phyloP scores from a whole-genome alignment of 2,888 invertebrate genomes.

The Agrotis puta region DNA sequence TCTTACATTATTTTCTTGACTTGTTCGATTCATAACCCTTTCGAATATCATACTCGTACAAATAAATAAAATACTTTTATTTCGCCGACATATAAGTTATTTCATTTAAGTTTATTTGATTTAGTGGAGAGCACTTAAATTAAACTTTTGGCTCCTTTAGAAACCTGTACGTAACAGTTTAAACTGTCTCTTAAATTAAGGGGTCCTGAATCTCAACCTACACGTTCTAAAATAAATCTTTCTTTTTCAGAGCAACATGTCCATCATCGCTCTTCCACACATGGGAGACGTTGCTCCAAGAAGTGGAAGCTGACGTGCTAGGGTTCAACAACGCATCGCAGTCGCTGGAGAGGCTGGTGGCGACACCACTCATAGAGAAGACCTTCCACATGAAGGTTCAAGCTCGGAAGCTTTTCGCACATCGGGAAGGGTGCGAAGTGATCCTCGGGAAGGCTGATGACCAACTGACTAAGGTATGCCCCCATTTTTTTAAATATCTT shows the following conservation, averaged over 20 bases:
- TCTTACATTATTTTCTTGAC: background rate
- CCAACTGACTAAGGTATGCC: slow-evolving; percentile 89
- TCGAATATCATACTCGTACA: no score
- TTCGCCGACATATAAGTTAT: no score
- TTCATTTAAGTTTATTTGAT: no score
- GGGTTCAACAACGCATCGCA: slow-evolving; percentile 96
- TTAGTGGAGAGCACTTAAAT: no score
- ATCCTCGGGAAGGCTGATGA: slow-evolving; percentile 95
- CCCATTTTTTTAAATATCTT: no score
- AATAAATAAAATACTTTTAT: no score
- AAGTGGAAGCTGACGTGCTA: slow-evolving; percentile 97
- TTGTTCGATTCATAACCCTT: background rate
- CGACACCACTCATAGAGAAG: slow-evolving; percentile 95
- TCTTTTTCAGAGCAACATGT: slow-evolving; percentile 93
- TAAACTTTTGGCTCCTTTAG: no score
- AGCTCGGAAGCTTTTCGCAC: slow-evolving; percentile 96
- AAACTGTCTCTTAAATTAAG: no score
- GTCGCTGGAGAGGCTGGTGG: slow-evolving; percentile 94
- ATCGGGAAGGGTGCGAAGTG: slow-evolving; percentile 97
- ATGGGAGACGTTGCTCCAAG: slow-evolving; percentile 97
- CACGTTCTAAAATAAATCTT: background rate
- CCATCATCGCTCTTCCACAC: slow-evolving; percentile 95
- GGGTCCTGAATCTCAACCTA: no score
- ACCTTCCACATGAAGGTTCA: slow-evolving; percentile 98
- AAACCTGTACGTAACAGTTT: no score